Evolutionary conservation across 35 echinoderm and acorn worm species (phyloP).

Genomic region (Lytechinus pictus): DNA sequence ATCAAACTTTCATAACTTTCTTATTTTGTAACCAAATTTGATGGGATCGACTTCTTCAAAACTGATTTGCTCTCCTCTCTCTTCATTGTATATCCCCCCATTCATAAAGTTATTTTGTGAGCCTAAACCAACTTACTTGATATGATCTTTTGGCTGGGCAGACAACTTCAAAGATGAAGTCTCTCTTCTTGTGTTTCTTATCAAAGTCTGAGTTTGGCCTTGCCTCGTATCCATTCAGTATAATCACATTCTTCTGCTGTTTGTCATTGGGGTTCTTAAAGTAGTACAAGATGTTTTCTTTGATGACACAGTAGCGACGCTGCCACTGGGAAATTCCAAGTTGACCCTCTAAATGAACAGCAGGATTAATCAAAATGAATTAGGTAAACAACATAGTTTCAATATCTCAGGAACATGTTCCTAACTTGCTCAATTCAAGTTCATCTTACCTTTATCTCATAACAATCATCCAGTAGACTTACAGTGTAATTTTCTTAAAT

Average conservation of each 20-base stretch:
- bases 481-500: no score
- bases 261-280: conserved; percentile 75
- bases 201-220: conserved; percentile 65
- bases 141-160: conserved; percentile 77
- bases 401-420: no score
- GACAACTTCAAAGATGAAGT: conserved; percentile 73
- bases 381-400: no score
- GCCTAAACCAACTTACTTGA: conserved; percentile 50
- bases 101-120: background rate
- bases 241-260: conserved; percentile 81
- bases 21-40: no score
- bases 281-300: conserved; percentile 89
- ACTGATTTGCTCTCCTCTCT: no score
- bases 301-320: conserved; percentile 83
- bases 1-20: no score
- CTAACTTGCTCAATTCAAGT: no score
- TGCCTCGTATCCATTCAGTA: conserved; percentile 74
- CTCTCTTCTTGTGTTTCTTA: conserved; percentile 80
- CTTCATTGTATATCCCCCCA: no score
- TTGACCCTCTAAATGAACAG: conserved; percentile 62
- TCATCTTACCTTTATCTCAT: no score
- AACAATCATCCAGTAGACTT: no score
- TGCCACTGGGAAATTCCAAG: conserved; percentile 79
- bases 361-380: no score
- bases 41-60: no score